Conservation (phyloP, 2,113 vertebrate genomes). For the Neofelis nebulosa region DNA sequence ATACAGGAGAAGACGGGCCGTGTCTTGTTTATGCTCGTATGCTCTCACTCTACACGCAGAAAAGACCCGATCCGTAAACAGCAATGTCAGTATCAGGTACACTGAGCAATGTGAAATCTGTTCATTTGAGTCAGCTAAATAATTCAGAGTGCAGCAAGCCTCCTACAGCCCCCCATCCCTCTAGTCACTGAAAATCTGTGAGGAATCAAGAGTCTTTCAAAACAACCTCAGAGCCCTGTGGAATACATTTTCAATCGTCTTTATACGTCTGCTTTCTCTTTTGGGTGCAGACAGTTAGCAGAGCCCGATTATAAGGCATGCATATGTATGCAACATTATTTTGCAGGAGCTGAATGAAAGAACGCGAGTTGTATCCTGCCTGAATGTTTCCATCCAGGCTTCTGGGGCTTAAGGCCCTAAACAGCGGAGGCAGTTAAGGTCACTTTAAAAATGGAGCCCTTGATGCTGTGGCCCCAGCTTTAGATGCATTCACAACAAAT, state of each 20-base stretch:
- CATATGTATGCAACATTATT: background rate
- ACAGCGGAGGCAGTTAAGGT: background rate
- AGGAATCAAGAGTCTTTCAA: constrained; percentile 40
- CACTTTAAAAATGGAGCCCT: background rate
- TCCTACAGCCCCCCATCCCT: background rate
- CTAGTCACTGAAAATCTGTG: constrained; percentile 10
- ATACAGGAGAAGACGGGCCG: background rate
- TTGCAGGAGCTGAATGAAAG: background rate
- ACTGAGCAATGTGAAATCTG: background rate
- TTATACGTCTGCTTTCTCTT: constrained; percentile 28
- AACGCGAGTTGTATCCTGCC: background rate
- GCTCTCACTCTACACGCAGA: background rate
- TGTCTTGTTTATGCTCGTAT: background rate
- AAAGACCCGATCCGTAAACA: background rate
- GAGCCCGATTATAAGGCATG: background rate
- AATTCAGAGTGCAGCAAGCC: background rate
- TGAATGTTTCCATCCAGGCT: background rate
- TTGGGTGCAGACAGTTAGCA: background rate
- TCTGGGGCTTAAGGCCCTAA: background rate
- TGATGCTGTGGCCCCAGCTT: background rate
- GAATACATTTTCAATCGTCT: background rate
- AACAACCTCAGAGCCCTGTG: background rate
- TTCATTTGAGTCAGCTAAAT: background rate
- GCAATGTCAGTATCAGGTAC: background rate
- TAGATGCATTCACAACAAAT: rapidly evolving